Percentiles rank a stretch among this genome's conserved stretches.
These are phyloP conservation scores for Brachycybe producta DNA, from an alignment of 2,888 invertebrate genomes.

Conservation along the genomic window DNA sequence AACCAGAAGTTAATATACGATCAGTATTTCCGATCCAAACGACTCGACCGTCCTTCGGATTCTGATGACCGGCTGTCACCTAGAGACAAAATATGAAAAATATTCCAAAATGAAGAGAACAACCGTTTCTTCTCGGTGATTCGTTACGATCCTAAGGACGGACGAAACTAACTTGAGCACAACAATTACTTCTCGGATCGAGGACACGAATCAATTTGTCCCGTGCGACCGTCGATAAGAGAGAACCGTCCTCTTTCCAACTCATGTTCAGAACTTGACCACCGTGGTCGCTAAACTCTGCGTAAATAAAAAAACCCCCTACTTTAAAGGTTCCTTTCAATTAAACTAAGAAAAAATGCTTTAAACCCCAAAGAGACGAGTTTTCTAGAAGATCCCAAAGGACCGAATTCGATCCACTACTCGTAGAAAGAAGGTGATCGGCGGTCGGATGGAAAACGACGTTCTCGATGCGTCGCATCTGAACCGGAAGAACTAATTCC, in stretches of 20 bases:
- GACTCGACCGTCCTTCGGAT: slow-evolving; percentile 78
- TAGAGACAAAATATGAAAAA: slow-evolving; percentile 21
- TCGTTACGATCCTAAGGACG: background rate
- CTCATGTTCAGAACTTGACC: slow-evolving; percentile 80
- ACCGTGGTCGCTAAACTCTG: slow-evolving; percentile 55
- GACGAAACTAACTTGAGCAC: slow-evolving; percentile 24
- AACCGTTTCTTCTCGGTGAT: background rate
- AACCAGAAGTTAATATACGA: slow-evolving; percentile 74
- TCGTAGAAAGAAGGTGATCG: slow-evolving; percentile 73
- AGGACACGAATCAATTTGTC: slow-evolving; percentile 34
- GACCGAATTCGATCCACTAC: slow-evolving; percentile 64
- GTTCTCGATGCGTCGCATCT: slow-evolving; percentile 73
- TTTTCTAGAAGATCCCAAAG: slow-evolving; percentile 76
- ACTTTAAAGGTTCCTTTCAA: too few relatives aligned
- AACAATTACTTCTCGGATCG: slow-evolving; percentile 32
- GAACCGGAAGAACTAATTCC: slow-evolving; percentile 66
- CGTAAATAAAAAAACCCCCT: slow-evolving; percentile 12
- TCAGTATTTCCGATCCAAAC: slow-evolving; percentile 80
- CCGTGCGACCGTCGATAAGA: slow-evolving; percentile 53
- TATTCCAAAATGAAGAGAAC: slow-evolving; percentile 7
- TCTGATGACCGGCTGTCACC: slow-evolving; percentile 61
- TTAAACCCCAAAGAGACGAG: slow-evolving; percentile 41
- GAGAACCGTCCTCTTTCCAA: slow-evolving; percentile 77
- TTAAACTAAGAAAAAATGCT: too few relatives aligned
- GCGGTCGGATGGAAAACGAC: slow-evolving; percentile 85